Evolutionary conservation across 2,797 vertebrate genomes (phyloP).

Genomic region (Microctenopoma steveboyesi): DNA sequence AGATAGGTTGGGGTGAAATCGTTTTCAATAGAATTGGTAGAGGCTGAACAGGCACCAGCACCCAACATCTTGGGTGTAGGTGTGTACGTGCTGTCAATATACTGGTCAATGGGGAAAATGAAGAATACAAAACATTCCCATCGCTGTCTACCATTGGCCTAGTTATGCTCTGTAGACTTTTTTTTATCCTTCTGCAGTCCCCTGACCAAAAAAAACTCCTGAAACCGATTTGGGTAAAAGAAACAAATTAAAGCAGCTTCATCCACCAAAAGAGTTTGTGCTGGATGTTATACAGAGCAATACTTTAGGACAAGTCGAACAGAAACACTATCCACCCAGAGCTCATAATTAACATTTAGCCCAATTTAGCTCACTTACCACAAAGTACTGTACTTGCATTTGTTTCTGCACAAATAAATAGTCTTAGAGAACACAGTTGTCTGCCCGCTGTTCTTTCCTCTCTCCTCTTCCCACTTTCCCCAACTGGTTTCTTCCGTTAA

Average conservation of each 20-base stretch:
- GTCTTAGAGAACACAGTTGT: slow-evolving; percentile 55
- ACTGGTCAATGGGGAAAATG: slow-evolving; percentile 52
- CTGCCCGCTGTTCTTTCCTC: too few relatives aligned
- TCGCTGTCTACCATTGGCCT: slow-evolving; percentile 69
- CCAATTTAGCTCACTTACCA: slow-evolving; percentile 74
- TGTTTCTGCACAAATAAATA: slow-evolving; percentile 61
- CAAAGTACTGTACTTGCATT: slow-evolving; percentile 71
- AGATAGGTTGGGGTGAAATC: slow-evolving; percentile 69
- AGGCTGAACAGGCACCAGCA: slow-evolving; percentile 52
- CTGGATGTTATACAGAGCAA: slow-evolving; percentile 73
- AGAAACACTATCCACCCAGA: slow-evolving; percentile 70
- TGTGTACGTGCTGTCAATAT: slow-evolving; percentile 27
- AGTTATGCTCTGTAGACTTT: slow-evolving; percentile 69
- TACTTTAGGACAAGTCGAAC: slow-evolving; percentile 76
- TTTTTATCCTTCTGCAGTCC: slow-evolving; percentile 65
- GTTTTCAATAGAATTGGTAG: slow-evolving; percentile 73
- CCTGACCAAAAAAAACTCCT: slow-evolving; percentile 79
- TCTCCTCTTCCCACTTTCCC: too few relatives aligned
- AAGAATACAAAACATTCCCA: slow-evolving; percentile 60
- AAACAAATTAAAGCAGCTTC: slow-evolving; percentile 65
- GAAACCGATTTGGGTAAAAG: slow-evolving; percentile 70
- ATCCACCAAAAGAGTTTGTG: slow-evolving; percentile 73
- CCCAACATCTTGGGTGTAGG: slow-evolving; percentile 52
- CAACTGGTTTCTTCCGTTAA: too few relatives aligned
- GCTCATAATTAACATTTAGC: slow-evolving; percentile 79